These are phyloP conservation scores for Onthophagus sagittarius DNA, from an alignment of 2,888 invertebrate species.

Conservation along the genomic window DNA sequence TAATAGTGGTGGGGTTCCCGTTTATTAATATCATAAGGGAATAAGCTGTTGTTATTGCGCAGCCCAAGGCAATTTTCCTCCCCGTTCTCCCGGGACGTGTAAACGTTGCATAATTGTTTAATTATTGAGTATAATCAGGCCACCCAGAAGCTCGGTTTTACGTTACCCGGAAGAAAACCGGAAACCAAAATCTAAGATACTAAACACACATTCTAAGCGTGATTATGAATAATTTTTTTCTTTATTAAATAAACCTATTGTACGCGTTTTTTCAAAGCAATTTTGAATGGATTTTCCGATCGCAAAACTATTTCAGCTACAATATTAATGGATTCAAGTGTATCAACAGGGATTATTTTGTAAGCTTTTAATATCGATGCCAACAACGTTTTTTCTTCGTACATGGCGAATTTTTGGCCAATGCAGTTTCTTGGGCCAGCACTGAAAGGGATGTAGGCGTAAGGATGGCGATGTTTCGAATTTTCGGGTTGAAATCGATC, in stretches of 20 bases:
- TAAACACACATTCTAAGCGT: background rate
- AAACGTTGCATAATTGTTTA: slow-evolving; percentile 52
- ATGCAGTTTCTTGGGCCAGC: slow-evolving; percentile 22
- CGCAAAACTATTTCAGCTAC: slow-evolving; percentile 27
- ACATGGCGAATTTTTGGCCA: slow-evolving; percentile 34
- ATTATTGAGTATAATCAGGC: slow-evolving; percentile 50
- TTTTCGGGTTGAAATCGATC: slow-evolving; percentile 20
- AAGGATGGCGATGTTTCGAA: slow-evolving; percentile 17
- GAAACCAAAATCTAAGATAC: background rate
- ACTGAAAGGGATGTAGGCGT: slow-evolving; percentile 19
- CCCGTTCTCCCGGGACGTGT: slow-evolving; percentile 44
- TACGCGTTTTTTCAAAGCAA: slow-evolving; percentile 26
- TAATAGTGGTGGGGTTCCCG: background rate
- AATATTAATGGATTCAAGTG: slow-evolving; percentile 28
- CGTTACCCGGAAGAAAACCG: background rate
- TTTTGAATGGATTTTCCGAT: slow-evolving; percentile 30
- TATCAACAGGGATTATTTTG: slow-evolving; percentile 30
- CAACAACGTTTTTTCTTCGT: slow-evolving; percentile 33
- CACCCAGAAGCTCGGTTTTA: slow-evolving; percentile 27
- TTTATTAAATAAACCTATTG: background rate
- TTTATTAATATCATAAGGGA: slow-evolving; percentile 51
- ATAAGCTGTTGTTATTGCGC: slow-evolving; percentile 49
- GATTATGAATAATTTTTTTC: too few relatives aligned
- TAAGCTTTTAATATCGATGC: slow-evolving; percentile 32
- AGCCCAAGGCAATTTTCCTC: slow-evolving; percentile 49